A percentile compares a stretch with the other conserved stretches of the same genome.
These are phyloP conservation scores for Sebastes trivittatus DNA, from an alignment of 2,797 vertebrate genomes.

Conservation along the genomic window DNA sequence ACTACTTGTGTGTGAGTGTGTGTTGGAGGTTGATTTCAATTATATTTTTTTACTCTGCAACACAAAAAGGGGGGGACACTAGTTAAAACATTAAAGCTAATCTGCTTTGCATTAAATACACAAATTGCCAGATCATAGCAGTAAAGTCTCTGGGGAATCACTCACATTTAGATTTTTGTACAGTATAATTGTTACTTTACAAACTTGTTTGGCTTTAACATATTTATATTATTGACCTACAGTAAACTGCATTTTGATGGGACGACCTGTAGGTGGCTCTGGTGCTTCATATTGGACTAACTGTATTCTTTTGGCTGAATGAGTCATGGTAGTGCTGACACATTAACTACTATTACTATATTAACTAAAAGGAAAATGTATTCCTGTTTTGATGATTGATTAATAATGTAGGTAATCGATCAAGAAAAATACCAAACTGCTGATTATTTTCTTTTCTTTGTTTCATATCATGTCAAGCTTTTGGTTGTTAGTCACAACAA, in stretches of 20 bases:
- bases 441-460: neutral
- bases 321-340: neutral
- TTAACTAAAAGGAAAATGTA: neutral
- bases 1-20: neutral
- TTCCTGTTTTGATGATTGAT: neutral
- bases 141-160: conserved; percentile 64
- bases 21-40: conserved; percentile 7
- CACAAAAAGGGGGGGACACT: conserved; percentile 6
- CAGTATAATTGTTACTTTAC: neutral
- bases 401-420: neutral
- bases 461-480: neutral
- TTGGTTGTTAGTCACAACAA: conserved; percentile 1
- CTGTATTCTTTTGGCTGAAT: neutral
- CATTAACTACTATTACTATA: neutral
- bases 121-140: conserved; percentile 48
- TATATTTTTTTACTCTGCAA: conserved; percentile 26
- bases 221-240: neutral
- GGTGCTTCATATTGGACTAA: conserved; percentile 18
- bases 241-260: conserved; percentile 34
- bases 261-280: conserved; percentile 61
- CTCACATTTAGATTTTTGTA: conserved; percentile 13
- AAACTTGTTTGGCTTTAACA: conserved; percentile 1
- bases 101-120: conserved; percentile 64
- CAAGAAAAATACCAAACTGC: neutral
- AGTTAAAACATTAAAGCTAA: conserved; percentile 61